These are phyloP conservation scores for Anodontia alba DNA, from an alignment of 2,888 invertebrate species.

Conservation along the genomic window DNA sequence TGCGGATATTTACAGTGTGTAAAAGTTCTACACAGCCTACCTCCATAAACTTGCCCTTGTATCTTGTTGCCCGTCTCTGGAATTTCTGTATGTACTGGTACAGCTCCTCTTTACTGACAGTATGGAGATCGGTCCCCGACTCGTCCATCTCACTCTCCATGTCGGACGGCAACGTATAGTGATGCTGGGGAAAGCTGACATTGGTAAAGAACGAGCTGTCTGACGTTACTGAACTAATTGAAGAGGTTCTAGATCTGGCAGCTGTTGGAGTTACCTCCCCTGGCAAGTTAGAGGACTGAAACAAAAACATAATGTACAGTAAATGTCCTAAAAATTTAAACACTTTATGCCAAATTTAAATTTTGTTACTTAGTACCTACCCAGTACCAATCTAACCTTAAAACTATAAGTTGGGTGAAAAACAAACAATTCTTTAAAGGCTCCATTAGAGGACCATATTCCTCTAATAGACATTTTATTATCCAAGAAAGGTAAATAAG, in stretches of 20 bases:
- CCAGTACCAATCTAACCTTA: too few relatives aligned
- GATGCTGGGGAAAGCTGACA: conserved; percentile 70
- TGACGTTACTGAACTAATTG: conserved; percentile 79
- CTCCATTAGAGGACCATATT: too few relatives aligned
- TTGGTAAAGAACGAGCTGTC: conserved; percentile 76
- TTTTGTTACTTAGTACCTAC: too few relatives aligned
- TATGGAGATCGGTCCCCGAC: conserved; percentile 68
- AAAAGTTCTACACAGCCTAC: too few relatives aligned
- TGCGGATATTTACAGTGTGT: too few relatives aligned
- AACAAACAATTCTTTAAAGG: too few relatives aligned
- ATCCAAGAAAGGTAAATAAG: too few relatives aligned
- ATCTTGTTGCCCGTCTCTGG: conserved; percentile 76
- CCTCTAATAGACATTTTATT: too few relatives aligned
- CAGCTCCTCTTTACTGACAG: conserved; percentile 77
- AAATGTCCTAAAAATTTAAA: too few relatives aligned
- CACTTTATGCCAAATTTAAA: too few relatives aligned
- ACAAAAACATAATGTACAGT: background rate
- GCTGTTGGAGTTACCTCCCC: conserved; percentile 76
- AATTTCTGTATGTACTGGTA: conserved; percentile 77
- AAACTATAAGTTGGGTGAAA: too few relatives aligned
- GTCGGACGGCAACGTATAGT: conserved; percentile 76
- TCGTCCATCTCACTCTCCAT: conserved; percentile 81
- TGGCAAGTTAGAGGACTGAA: conserved; percentile 49
- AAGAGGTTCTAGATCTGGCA: conserved; percentile 74
- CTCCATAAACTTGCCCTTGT: conserved; percentile 80